Conservation (phyloP, 2,113 vertebrate genomes). For the Dasyornis broadbenti region DNA sequence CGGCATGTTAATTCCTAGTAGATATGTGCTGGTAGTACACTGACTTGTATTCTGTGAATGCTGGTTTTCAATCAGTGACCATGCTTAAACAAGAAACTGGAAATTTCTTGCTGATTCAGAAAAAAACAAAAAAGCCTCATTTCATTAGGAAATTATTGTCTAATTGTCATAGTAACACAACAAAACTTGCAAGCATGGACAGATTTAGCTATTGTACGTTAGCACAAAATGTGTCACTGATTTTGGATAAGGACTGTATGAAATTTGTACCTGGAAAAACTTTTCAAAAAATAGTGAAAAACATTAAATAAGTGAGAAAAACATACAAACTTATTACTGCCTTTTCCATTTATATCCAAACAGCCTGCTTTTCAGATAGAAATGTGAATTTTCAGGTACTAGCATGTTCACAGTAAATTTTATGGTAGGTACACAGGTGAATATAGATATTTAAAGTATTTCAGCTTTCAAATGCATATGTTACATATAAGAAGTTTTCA, state of each 20-base stretch:
- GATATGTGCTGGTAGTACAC: neutral
- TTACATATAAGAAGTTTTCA: neutral
- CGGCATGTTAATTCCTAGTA: neutral
- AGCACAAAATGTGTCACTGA: neutral
- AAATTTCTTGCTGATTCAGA: neutral
- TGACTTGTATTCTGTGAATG: neutral
- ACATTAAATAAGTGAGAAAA: neutral
- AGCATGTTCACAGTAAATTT: neutral
- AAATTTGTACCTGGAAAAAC: neutral
- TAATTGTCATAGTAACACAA: neutral
- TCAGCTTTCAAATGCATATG: neutral
- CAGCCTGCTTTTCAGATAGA: neutral
- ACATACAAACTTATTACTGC: neutral
- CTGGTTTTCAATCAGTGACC: neutral
- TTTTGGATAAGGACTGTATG: neutral
- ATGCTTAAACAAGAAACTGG: neutral
- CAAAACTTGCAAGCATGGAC: neutral
- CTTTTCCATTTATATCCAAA: neutral
- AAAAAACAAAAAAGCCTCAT: neutral
- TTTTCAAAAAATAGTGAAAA: neutral
- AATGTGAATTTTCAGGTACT: neutral
- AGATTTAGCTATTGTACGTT: neutral
- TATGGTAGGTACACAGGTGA: neutral
- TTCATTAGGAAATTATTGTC: neutral
- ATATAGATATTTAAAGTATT: neutral